Conservation (phyloP, 2,888 invertebrate genomes). For the Hyposoter dolosus region DNA sequence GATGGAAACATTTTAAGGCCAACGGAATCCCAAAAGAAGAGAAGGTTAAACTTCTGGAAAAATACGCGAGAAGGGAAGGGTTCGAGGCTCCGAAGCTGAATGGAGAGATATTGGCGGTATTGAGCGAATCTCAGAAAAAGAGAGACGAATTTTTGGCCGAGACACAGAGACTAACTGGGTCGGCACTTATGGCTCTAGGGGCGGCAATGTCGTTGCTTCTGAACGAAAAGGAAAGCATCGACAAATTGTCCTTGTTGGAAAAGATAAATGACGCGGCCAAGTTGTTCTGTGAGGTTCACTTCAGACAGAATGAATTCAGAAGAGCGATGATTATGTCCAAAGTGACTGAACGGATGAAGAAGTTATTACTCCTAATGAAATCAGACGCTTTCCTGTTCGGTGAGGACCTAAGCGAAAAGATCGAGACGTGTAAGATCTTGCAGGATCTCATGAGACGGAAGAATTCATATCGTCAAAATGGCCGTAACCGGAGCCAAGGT, state of each 20-base stretch:
- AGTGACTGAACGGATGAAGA: conserved; percentile 10
- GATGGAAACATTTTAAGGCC: conserved; percentile 32
- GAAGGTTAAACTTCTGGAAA: conserved; percentile 17
- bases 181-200: conserved; percentile 1
- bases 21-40: conserved; percentile 13
- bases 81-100: conserved; percentile 27
- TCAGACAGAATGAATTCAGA: conserved; percentile 12
- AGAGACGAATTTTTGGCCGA: conserved; percentile 11
- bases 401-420: conserved; percentile 27
- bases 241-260: conserved; percentile 13
- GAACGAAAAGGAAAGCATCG: conserved; percentile 8
- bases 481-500: not conserved
- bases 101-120: not conserved
- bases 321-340: conserved; percentile 34
- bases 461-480: not conserved
- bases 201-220: conserved; percentile 13
- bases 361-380: conserved; percentile 34
- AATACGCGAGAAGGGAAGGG: conserved; percentile 20
- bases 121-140: conserved; percentile 11
- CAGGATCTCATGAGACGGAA: conserved; percentile 7
- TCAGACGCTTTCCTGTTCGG: conserved; percentile 26
- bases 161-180: not conserved
- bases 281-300: conserved; percentile 29
- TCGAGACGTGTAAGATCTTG: conserved; percentile 36
- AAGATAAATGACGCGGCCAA: conserved; percentile 32